phyloP scores from a whole-genome alignment of 2,113 vertebrate genomes.

The Triplophysa rosa region DNA sequence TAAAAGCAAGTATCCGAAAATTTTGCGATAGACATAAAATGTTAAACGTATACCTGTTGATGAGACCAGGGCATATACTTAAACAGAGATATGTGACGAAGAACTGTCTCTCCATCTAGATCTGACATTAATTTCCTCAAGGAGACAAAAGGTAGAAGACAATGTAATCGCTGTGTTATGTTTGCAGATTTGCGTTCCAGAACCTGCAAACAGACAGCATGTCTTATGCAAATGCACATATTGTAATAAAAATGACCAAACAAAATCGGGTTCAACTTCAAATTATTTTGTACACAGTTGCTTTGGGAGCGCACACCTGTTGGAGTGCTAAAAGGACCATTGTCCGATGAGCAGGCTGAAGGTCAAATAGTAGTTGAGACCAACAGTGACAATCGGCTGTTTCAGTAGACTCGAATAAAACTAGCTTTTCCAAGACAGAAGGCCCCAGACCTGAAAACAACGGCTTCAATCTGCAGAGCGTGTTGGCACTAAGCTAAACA shows the following conservation, averaged over 20 bases:
- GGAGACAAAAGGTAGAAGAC: conserved; percentile 80
- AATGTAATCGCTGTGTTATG: conserved; percentile 69
- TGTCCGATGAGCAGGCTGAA: conserved; percentile 77
- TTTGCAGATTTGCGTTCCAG: conserved; percentile 52
- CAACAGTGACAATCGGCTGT: conserved; percentile 76
- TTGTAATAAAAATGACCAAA: background rate
- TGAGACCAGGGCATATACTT: conserved; percentile 76
- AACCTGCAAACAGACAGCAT: conserved; percentile 60
- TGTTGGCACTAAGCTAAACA: conserved; percentile 68
- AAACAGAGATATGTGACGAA: conserved; percentile 67
- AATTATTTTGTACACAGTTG: background rate
- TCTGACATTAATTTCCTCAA: conserved; percentile 74
- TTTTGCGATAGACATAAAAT: background rate
- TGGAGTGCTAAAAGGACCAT: conserved; percentile 75
- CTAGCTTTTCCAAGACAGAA: conserved; percentile 70
- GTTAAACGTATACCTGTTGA: conserved; percentile 77
- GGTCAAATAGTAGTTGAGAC: conserved; percentile 70
- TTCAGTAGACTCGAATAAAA: conserved; percentile 63
- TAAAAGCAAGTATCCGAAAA: background rate
- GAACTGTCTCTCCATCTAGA: conserved; percentile 64
- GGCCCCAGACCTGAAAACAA: conserved; percentile 78
- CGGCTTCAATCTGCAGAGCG: conserved; percentile 74
- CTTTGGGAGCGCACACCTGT: conserved; percentile 69
- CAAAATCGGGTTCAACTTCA: background rate
- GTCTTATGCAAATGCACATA: background rate